A percentile compares a stretch with the other conserved stretches of the same genome.
Evolutionary conservation across 2,888 invertebrate genomes (phyloP).

Genomic region (Cataglyphis albicans): DNA sequence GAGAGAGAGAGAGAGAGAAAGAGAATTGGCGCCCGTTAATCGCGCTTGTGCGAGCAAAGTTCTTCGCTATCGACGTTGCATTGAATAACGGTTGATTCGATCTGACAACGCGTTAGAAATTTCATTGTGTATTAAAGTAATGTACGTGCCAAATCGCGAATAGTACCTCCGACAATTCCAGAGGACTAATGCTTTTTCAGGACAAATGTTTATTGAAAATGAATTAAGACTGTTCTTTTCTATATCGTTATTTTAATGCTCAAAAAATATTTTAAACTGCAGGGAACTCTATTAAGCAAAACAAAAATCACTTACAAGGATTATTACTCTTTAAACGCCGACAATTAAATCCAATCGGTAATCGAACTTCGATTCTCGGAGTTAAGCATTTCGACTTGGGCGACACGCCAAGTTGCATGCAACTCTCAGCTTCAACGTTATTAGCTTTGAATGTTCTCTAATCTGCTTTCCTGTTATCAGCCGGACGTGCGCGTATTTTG

Average conservation of each 20-base stretch:
- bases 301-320: background rate
- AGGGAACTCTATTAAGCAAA: background rate
- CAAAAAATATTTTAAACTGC: background rate
- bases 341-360: slow-evolving; percentile 41
- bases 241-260: background rate
- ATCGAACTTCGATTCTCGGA: slow-evolving; percentile 57
- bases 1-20: slow-evolving; percentile 18
- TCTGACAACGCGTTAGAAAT: slow-evolving; percentile 40
- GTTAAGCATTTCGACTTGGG: slow-evolving; percentile 64
- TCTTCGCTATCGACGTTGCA: slow-evolving; percentile 53
- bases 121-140: slow-evolving; percentile 32
- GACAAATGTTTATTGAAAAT: background rate
- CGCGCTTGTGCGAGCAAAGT: slow-evolving; percentile 71
- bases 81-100: slow-evolving; percentile 50
- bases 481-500: slow-evolving; percentile 1
- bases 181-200: background rate
- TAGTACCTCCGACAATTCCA: background rate
- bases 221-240: background rate
- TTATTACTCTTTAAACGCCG: background rate
- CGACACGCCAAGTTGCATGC: slow-evolving; percentile 74
- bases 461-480: slow-evolving; percentile 30
- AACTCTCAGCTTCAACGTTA: slow-evolving; percentile 42
- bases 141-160: slow-evolving; percentile 43
- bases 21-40: slow-evolving; percentile 53
- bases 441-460: slow-evolving; percentile 50